These are phyloP conservation scores for Actenoides lindsayi DNA, from an alignment of 2,113 vertebrate species.

Conservation along the genomic window DNA sequence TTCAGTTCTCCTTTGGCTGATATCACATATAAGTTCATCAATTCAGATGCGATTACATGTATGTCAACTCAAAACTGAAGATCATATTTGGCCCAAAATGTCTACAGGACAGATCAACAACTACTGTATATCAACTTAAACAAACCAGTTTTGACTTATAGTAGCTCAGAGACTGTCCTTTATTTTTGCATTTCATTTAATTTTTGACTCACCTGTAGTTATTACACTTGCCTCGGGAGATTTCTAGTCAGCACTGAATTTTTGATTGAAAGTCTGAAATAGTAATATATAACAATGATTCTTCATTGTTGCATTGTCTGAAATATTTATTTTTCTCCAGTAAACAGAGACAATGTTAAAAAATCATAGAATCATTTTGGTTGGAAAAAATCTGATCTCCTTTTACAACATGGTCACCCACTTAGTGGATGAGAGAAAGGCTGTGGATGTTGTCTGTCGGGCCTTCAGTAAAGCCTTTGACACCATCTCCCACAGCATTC, in stretches of 20 bases:
- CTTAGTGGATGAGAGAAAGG: too few species aligned
- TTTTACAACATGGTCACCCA: too few species aligned
- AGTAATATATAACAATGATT: not conserved
- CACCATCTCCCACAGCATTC: too few species aligned
- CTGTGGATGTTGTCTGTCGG: too few species aligned
- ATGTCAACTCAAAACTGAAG: not conserved
- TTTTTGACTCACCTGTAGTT: not conserved
- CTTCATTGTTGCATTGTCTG: not conserved
- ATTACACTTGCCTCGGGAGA: not conserved
- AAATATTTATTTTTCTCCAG: not conserved
- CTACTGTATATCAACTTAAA: not conserved
- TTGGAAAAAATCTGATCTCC: too few species aligned
- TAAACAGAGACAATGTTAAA: not conserved
- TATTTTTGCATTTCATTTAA: not conserved
- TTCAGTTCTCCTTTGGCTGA: not conserved
- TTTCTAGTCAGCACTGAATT: not conserved
- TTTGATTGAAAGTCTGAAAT: not conserved
- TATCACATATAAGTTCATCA: rapidly evolving
- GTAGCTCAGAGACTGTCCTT: not conserved
- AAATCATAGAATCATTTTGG: not conserved
- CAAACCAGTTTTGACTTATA: not conserved
- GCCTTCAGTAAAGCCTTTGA: too few species aligned
- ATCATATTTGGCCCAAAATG: not conserved
- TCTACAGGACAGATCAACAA: not conserved
- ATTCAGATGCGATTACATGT: not conserved